A percentile compares a stretch with the other conserved stretches of the same genome.
Evolutionary conservation across 2,113 vertebrate species (phyloP).

Genomic region (Festucalex cinctus): DNA sequence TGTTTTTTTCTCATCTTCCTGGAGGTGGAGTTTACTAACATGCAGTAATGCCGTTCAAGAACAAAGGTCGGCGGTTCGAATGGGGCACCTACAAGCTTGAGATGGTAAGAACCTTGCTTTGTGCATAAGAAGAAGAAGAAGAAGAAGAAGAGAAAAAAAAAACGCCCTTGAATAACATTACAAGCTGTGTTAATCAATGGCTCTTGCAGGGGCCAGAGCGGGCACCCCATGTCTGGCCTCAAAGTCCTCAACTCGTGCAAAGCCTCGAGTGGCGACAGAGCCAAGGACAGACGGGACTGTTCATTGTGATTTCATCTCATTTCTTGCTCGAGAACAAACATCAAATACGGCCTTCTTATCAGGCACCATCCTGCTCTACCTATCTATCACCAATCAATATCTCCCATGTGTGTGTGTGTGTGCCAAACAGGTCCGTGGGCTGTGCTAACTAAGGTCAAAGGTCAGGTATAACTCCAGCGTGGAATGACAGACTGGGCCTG

Average conservation of each 20-base stretch:
- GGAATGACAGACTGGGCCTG: constrained; percentile 63
- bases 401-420: constrained; percentile 32
- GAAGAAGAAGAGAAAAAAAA: no score
- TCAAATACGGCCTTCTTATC: constrained; percentile 71
- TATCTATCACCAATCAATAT: constrained; percentile 68
- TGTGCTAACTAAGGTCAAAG: constrained; percentile 64
- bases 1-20: constrained; percentile 15
- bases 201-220: constrained; percentile 44
- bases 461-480: constrained; percentile 58
- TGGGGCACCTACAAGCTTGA: no score
- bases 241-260: constrained; percentile 59
- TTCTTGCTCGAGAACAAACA: constrained; percentile 60
- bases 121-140: constrained; percentile 4
- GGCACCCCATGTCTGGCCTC: constrained; percentile 54
- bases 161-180: constrained; percentile 45
- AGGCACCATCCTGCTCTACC: constrained; percentile 48
- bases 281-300: constrained; percentile 63
- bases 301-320: constrained; percentile 72
- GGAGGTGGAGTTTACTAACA: constrained; percentile 3
- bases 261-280: constrained; percentile 52
- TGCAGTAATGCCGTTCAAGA: constrained; percentile 39
- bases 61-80: constrained; percentile 15
- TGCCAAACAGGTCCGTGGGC: constrained; percentile 53
- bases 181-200: constrained; percentile 55
- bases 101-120: not conserved